These are phyloP conservation scores for Acanthurus lineatus DNA, from an alignment of 2,797 vertebrate genomes.

Conservation along the genomic window DNA sequence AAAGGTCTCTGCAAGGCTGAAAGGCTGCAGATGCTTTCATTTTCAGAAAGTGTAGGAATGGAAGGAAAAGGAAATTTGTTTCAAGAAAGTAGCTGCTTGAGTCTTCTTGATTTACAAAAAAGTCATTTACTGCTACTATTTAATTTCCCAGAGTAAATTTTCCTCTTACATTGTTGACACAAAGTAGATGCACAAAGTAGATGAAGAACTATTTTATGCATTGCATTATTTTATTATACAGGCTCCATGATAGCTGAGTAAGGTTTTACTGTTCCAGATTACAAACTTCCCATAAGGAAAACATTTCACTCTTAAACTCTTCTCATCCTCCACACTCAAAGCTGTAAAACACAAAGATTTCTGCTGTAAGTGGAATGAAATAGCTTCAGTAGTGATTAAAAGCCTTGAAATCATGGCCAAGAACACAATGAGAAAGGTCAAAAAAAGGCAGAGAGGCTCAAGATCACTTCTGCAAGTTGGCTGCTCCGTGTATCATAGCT, in stretches of 20 bases:
- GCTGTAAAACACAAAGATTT: constrained; percentile 42
- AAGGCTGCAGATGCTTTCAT: neutral
- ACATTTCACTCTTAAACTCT: constrained; percentile 36
- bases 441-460: constrained; percentile 4
- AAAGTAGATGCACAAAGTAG: neutral
- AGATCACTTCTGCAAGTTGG: constrained; percentile 6
- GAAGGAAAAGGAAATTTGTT: neutral
- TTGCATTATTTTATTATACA: neutral
- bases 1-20: neutral
- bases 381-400: constrained; percentile 25
- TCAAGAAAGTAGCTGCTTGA: neutral
- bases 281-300: constrained; percentile 19
- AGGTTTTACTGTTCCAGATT: constrained; percentile 24
- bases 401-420: constrained; percentile 27
- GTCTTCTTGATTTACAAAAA: neutral
- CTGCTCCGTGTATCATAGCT: constrained; percentile 3
- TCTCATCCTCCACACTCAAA: constrained; percentile 3
- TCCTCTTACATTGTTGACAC: neutral
- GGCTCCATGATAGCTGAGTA: neutral
- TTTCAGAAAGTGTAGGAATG: neutral
- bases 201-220: neutral
- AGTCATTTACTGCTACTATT: neutral
- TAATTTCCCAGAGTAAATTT: neutral
- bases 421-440: constrained; percentile 10
- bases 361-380: constrained; percentile 18